Conservation (phyloP, 2,113 vertebrate species). For the Salvator merianae region DNA sequence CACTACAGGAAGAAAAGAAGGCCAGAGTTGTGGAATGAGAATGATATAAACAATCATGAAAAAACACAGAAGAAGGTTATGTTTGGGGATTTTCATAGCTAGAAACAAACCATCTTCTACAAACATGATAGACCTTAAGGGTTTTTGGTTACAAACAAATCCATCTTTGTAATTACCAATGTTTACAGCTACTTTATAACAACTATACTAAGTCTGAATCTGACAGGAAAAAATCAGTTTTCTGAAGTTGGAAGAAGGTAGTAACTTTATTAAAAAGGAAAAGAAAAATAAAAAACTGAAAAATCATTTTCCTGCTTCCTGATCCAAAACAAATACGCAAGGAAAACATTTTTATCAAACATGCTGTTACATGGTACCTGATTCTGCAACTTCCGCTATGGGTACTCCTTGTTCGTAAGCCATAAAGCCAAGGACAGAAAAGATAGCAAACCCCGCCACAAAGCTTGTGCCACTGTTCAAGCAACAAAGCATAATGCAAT, state of each 20-base stretch:
- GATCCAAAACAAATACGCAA: neutral
- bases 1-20: neutral
- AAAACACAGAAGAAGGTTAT: neutral
- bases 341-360: neutral
- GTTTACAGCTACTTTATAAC: neutral
- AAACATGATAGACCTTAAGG: no score
- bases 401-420: conserved; percentile 95
- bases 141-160: neutral
- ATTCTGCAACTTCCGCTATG: conserved; percentile 96
- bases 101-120: no score
- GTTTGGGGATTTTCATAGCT: neutral
- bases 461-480: conserved; percentile 98
- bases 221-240: neutral
- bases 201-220: neutral
- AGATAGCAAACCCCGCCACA: conserved; percentile 96
- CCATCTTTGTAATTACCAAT: neutral
- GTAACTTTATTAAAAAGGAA: no score
- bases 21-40: no score
- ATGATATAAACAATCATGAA: neutral
- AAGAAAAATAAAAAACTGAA: no score
- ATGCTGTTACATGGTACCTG: conserved; percentile 80
- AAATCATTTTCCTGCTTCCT: neutral
- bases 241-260: neutral
- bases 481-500: conserved; percentile 96
- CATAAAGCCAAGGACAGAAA: conserved; percentile 99